Conservation (phyloP, 1,140 invertebrate genomes). For the Amyelois transitella region DNA sequence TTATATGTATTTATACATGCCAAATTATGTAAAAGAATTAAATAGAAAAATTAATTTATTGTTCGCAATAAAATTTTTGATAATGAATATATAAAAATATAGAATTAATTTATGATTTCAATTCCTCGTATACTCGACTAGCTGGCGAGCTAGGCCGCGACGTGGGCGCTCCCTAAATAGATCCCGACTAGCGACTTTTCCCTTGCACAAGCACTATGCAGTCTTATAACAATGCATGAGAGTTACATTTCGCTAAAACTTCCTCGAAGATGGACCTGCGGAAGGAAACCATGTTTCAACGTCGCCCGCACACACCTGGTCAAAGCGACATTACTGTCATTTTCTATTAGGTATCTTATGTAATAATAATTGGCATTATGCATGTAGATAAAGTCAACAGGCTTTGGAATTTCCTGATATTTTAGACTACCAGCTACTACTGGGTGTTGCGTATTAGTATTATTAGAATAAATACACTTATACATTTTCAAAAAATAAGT, state of each 20-base stretch:
- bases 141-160: slow-evolving; percentile 9
- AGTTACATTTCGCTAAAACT: slow-evolving; percentile 16
- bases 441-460: no score
- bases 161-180: slow-evolving; percentile 44
- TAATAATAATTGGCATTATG: no score
- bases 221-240: slow-evolving; percentile 15
- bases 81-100: background rate
- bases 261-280: background rate
- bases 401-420: no score
- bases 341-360: no score
- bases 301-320: slow-evolving; percentile 17
- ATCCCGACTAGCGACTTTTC: slow-evolving; percentile 28
- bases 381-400: no score
- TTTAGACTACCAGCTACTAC: no score
- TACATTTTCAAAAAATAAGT: no score
- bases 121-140: background rate
- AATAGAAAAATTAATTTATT: no score
- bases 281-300: slow-evolving; percentile 35
- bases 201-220: slow-evolving; percentile 8
- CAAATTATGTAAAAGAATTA: no score
- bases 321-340: background rate
- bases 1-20: no score
- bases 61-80: no score
- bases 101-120: background rate
- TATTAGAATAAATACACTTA: no score